Conservation (phyloP, 1,140 invertebrate genomes). For the Drosophila sechellia region DNA sequence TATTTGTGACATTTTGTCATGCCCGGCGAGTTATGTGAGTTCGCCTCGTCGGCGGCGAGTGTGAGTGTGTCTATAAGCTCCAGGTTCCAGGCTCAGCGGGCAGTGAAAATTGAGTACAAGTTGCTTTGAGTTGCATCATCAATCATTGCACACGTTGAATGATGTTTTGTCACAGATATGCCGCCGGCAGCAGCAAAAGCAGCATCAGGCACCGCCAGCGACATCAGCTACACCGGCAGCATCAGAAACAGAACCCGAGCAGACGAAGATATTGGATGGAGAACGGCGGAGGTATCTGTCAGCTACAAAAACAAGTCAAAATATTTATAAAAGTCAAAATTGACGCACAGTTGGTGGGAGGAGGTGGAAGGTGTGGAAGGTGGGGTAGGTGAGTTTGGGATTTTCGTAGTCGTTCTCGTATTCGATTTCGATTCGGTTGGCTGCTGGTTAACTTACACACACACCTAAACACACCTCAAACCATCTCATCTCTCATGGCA, state of each 20-base stretch:
- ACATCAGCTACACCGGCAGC: conserved; percentile 23
- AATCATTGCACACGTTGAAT: conserved; percentile 83
- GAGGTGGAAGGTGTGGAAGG: background rate
- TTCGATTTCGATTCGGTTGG: conserved; percentile 74
- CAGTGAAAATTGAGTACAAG: conserved; percentile 82
- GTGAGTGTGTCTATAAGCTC: conserved; percentile 29
- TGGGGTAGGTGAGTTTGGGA: conserved; percentile 14
- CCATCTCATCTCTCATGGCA: conserved; percentile 34
- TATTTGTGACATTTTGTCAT: conserved; percentile 83
- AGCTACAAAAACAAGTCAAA: conserved; percentile 70
- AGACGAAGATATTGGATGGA: conserved; percentile 8
- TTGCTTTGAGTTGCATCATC: conserved; percentile 81
- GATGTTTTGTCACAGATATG: conserved; percentile 81
- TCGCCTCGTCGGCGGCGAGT: conserved; percentile 1
- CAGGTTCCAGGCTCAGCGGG: conserved; percentile 55
- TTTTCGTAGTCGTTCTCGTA: conserved; percentile 69
- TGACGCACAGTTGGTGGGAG: conserved; percentile 58
- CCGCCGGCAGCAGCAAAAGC: conserved; percentile 48
- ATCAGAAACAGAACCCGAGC: conserved; percentile 36
- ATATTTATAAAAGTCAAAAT: conserved; percentile 84
- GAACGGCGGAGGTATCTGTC: conserved; percentile 32
- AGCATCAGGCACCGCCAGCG: conserved; percentile 14
- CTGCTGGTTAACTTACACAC: conserved; percentile 5
- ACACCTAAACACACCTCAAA: background rate
- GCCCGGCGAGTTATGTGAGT: conserved; percentile 55